Evolutionary conservation across 2,888 invertebrate species (phyloP), one percentile per base, ranked within the genome.

Genomic region (Machimus rusticus): DNA sequence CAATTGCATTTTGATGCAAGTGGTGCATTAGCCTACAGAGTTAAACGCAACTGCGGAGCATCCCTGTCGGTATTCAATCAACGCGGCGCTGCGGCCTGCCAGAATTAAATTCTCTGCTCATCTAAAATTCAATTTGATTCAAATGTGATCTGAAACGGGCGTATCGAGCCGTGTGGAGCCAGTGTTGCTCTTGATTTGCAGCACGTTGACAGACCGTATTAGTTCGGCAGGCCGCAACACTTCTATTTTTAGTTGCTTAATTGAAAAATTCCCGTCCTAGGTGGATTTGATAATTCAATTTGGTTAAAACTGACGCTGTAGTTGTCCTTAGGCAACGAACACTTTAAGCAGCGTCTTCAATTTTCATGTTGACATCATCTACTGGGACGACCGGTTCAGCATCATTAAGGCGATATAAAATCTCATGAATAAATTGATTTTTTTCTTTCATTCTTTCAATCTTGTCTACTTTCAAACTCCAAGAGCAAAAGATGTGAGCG

Each of bases 331-430:
- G 23, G 12, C 28, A 66, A 66, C 19, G 51, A n/a, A 66, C 19
- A 37, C 34, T 76, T 14, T 16, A 5, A 76, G 14, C 16, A 39
- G 37, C 82, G 28, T 82, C 82, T 82, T 82, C 31, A 23, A 5
- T 82, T 82, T 82, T 82, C 82, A 57, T 66, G 85, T 85, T 85
- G 74, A 85, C 85, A 85, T 85, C 85, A 74, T 85, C 74, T 51
- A 46, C 85, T 46, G 46, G 46, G 74, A 74, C 46, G 43, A 85
- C 85, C 85, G 74, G 43, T n/a, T 76, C 39, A 4, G 23, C 85
- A 37, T 74, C 23, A 74, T 85, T 85, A 31, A 74, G 12, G n/a
- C 19, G 16, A 74, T 43, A 28, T 51, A 85, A 85, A 74, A 85
- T 43, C 74, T 85, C 66, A 74, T 74, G 74, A 74, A 85, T 85